These are phyloP conservation scores for Germaria angustata DNA, from an alignment of 2,888 invertebrate species.

Conservation along the genomic window DNA sequence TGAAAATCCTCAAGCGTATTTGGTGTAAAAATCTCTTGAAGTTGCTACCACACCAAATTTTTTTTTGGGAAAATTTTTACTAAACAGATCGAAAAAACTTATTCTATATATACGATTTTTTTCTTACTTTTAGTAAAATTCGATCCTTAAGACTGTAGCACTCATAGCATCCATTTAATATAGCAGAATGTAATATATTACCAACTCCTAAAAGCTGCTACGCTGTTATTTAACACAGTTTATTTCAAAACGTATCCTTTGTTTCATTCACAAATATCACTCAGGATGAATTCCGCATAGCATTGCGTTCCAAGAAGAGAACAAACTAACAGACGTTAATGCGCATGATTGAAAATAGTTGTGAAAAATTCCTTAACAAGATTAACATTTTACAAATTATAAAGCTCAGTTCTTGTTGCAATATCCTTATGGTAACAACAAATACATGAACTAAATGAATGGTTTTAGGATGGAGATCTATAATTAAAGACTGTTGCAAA, in stretches of 20 bases:
- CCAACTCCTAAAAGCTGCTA: background rate
- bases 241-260: background rate
- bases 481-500: background rate
- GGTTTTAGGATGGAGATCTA: background rate
- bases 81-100: too few relatives aligned
- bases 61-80: too few relatives aligned
- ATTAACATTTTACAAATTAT: background rate
- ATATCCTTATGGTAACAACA: conserved; percentile 41
- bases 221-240: conserved; percentile 46
- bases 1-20: too few relatives aligned
- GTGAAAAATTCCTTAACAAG: conserved; percentile 43
- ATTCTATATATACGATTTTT: too few relatives aligned
- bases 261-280: background rate
- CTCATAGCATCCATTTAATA: too few relatives aligned
- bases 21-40: too few relatives aligned
- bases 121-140: too few relatives aligned
- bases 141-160: too few relatives aligned
- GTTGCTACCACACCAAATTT: too few relatives aligned
- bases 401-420: conserved; percentile 38
- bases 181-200: background rate
- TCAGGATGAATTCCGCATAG: background rate
- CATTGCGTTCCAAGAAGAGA: background rate
- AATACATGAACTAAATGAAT: background rate
- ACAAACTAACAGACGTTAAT: background rate
- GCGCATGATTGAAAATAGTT: conserved; percentile 36